These are phyloP conservation scores for Meta bourneti DNA, from an alignment of 2,888 invertebrate genomes.

Conservation along the genomic window DNA sequence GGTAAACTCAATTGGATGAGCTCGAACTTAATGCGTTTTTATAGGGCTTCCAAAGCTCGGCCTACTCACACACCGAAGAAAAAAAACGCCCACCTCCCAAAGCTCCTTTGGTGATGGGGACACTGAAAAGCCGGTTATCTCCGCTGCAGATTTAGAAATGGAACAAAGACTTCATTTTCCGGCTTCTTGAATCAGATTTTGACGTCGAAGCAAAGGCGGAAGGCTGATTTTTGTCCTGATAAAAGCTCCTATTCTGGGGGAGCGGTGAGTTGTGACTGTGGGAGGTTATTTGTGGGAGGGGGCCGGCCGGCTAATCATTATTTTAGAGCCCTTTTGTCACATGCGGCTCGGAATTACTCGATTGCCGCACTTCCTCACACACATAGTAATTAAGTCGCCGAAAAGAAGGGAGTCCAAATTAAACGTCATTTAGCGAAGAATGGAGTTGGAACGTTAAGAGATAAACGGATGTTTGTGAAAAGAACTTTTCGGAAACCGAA, in stretches of 20 bases:
- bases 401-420: neutral
- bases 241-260: neutral
- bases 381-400: neutral
- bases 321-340: conserved; percentile 1
- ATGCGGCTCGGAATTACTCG: neutral
- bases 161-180: conserved; percentile 60
- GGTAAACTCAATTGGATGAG: conserved; percentile 63
- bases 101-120: conserved; percentile 25
- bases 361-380: neutral
- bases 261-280: conserved; percentile 19
- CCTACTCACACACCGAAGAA: conserved; percentile 24
- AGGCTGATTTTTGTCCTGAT: conserved; percentile 9
- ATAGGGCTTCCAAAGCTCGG: conserved; percentile 32
- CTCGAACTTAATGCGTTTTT: conserved; percentile 61
- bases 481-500: conserved; percentile 1
- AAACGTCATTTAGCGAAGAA: conserved; percentile 1
- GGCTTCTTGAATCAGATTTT: conserved; percentile 34
- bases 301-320: too few species aligned
- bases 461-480: conserved; percentile 1
- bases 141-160: conserved; percentile 23
- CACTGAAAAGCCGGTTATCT: conserved; percentile 50
- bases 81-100: conserved; percentile 23
- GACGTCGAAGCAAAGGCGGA: too few species aligned
- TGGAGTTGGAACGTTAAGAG: neutral
- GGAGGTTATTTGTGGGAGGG: too few species aligned